phyloP scores from a whole-genome alignment of 2,113 vertebrate genomes.

The pig (Sus scrofa) region T2T-Sscrofa CM000819.6:36843501-36844000 shows the following conservation, averaged over 20 bases:
- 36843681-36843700: constrained; percentile 99
- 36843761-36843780: constrained; percentile 31
- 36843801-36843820: background rate
- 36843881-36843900: background rate
- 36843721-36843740: constrained; percentile 28
- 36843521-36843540: constrained; percentile 36
- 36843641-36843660: constrained; percentile 99
- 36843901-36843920: background rate
- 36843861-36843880: background rate
- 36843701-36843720: constrained; percentile 94
- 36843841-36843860: background rate
- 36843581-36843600: constrained; percentile 99
- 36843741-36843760: background rate
- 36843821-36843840: background rate
- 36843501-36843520: constrained; percentile 43
- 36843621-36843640: constrained; percentile 99
- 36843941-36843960: background rate
- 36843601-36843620: constrained; percentile 99
- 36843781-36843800: constrained; percentile 18
- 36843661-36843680: constrained; percentile 98
- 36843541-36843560: constrained; percentile 93
- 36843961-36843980: background rate
- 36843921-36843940: constrained; percentile 10
- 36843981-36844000: constrained; percentile 18
- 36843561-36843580: constrained; percentile 98